Base-by-base conservation (phyloP, 1,140 invertebrate genomes). In the Danaus plexippus region DNA sequence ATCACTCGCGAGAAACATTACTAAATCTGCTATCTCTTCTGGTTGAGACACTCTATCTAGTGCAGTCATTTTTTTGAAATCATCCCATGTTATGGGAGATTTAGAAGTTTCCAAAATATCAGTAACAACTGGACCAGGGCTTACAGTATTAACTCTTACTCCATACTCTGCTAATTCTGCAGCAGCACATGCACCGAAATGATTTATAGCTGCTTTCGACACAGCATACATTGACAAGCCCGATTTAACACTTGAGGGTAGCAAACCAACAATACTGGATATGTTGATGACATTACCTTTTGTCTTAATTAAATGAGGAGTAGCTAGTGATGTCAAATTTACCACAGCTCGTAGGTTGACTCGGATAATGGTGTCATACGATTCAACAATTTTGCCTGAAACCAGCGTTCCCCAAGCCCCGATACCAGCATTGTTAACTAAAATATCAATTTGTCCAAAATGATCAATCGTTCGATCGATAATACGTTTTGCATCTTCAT, bases 111-210 rank as follows among this genome's bases (percentile, higher is more conserved):
- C 57, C 1, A 66, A 40, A 12, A 66, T 49, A 49, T 66, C 52
- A 9, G 64, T 66, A n/a, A 41, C 32, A 10, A 62, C 60, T 0
- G 59, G 63, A 32, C 65, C 65, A 4, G 62, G 61, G 43, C 61
- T 61, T 3, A 67, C 44, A 1, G 58, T 53, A 9, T 67, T 67
- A 11, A 67, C 65, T 43, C 65, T 56, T 3, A 67, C 61, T 9
- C 61, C 65, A 11, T 52, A 44, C 2, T 44, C 40, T 0, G 55
- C 54, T 13, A 67, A 40, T 9, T 67, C 66, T 5, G 61, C 32
- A 3, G 66, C 59, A 43, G 50, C 51, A 22, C 56, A 54, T 11
- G 41, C 12, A 6, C 55, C 59, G 45, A 67, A 64, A 50, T 58
- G 48, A 43, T 59, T 62, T 4, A 67, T 13, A 0, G 43, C 62